A percentile compares a stretch with the other conserved stretches of the same genome.
Evolutionary conservation across 1,140 invertebrate genomes (phyloP).

Genomic region (Drosophila arawakana): DNA sequence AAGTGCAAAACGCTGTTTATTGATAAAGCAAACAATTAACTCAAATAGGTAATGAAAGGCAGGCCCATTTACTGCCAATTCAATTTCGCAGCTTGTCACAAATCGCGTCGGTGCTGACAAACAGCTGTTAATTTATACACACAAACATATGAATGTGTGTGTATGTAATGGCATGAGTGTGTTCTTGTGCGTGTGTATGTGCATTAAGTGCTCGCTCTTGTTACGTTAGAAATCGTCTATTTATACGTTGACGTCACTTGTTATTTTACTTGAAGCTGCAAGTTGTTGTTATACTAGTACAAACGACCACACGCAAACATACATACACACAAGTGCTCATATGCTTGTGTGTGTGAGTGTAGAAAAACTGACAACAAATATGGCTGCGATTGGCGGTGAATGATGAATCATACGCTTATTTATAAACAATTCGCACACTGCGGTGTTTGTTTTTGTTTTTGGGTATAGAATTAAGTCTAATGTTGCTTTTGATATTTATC

Average conservation of each 20-base stretch:
- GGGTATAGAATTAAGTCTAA: not conserved
- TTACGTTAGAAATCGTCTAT: slow-evolving; percentile 35
- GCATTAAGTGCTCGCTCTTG: slow-evolving; percentile 19
- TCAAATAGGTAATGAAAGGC: slow-evolving; percentile 37
- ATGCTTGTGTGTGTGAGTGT: not conserved
- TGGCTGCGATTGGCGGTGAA: slow-evolving; percentile 25
- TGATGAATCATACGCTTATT: slow-evolving; percentile 69
- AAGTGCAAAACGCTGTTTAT: slow-evolving; percentile 31
- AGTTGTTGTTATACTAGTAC: slow-evolving; percentile 45
- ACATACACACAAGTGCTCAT: slow-evolving; percentile 11
- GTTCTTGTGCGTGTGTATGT: not conserved
- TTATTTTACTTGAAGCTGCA: slow-evolving; percentile 32
- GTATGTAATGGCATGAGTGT: not conserved
- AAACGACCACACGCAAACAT: slow-evolving; percentile 12
- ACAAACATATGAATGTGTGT: not conserved
- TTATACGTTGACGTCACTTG: slow-evolving; percentile 69
- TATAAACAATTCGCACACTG: slow-evolving; percentile 74
- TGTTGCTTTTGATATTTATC: slow-evolving; percentile 22
- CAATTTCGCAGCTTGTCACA: slow-evolving; percentile 5
- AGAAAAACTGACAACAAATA: slow-evolving; percentile 16
- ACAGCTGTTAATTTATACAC: slow-evolving; percentile 16
- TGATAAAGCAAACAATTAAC: slow-evolving; percentile 46
- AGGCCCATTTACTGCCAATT: slow-evolving; percentile 16
- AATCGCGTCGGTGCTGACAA: slow-evolving; percentile 17
- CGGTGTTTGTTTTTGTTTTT: not conserved